Evolutionary conservation across 1,140 invertebrate species (phyloP), one percentile per base, ranked within the genome.

Genomic region (Spodoptera litura): DNA sequence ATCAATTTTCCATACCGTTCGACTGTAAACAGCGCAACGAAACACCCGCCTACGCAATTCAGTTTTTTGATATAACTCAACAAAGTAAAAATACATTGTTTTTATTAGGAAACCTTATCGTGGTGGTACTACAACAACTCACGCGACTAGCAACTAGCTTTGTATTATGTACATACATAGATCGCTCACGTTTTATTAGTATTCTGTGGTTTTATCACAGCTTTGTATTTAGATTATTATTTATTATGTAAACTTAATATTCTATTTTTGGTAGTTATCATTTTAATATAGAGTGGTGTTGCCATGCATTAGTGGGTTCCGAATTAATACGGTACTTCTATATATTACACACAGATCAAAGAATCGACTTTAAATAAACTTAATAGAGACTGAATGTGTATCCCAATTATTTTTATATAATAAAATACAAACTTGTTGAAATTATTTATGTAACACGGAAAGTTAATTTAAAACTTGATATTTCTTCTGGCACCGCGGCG

Each of bases 401-500:
- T 49, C 6, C 27, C 38, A 75, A 64, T 52, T 62, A 75, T 62
- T 75, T 68, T 75, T 61, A 75, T 75, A 62, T 75, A 75, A 62
- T 74, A 62, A 62, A 75, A 62, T 74, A 52, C 31, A 0, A 51
- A 52, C 44, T 4, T 10, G 49, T 59, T 20, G 27, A 44, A 78
- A 78, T 73, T 78, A 78, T 68, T 78, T 71, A 81, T 83, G 84
- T 86, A 80, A 86, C 78, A 72, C 49, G 77, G 72, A 81, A 81
- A 81, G 61, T 72, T 55, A 75, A 75, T 77, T 81, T 81, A 77
- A 77, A 79, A 66, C 51, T 25, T 38, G 77, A 75, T 80, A 82
- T 81, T 82, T 80, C 81, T 86, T 88, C 89, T 89, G 88, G 89
- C 89, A 90, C 74, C 87, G 77, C 81, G 78, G 78, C 73, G 86